Percentiles rank a stretch among this genome's conserved stretches.
These are phyloP conservation scores for Mionectes olivaceus DNA, from an alignment of 2,797 vertebrate species.

Conservation along the genomic window DNA sequence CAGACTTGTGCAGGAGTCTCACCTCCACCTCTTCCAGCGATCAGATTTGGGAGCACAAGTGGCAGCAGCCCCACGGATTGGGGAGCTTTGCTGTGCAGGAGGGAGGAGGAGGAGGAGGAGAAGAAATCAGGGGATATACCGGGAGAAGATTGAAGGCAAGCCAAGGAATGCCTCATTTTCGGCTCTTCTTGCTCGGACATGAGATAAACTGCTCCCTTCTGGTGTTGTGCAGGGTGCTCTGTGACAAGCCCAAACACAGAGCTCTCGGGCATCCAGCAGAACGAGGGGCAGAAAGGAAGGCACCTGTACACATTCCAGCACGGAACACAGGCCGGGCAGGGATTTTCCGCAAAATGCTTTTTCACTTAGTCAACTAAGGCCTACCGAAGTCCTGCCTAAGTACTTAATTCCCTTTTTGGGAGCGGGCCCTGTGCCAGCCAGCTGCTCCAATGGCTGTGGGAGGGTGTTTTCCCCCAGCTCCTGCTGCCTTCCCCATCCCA, in stretches of 20 bases:
- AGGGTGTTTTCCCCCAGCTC: background rate
- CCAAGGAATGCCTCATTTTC: background rate
- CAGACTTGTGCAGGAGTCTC: background rate
- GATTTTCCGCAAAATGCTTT: slow-evolving; percentile 28
- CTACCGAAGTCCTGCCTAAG: slow-evolving; percentile 46
- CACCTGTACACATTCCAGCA: background rate
- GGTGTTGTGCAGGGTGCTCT: background rate
- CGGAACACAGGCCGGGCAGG: background rate
- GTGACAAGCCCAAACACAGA: background rate
- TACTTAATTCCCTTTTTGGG: slow-evolving; percentile 48
- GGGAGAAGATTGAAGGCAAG: background rate
- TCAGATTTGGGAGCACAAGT: background rate
- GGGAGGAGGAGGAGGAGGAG: background rate
- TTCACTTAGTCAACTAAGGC: slow-evolving; percentile 33
- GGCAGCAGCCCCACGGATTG: background rate
- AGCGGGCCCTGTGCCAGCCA: background rate
- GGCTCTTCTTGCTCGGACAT: background rate
- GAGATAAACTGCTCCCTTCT: background rate
- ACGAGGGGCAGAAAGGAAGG: background rate
- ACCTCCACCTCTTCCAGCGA: background rate
- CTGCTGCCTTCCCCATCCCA: background rate
- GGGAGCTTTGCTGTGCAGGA: background rate
- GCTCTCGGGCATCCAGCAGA: background rate
- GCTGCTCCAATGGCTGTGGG: background rate
- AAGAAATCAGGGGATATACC: background rate